phyloP scores from a whole-genome alignment of 2,888 invertebrate genomes.

The Sabatieria punctata region DNA sequence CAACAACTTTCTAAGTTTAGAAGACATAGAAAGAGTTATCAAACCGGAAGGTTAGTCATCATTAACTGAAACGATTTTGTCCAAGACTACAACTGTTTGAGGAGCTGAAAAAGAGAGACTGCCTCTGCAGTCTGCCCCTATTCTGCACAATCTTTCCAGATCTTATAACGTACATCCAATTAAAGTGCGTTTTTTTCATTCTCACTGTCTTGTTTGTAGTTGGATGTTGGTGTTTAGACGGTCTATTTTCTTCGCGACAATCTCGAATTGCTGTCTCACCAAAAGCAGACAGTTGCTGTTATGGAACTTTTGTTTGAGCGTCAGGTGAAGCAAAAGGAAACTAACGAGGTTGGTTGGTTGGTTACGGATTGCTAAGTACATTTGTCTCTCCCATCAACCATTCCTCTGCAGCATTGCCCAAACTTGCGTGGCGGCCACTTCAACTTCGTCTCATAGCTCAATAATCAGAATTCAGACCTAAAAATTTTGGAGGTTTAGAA shows the following conservation, averaged over 20 bases:
- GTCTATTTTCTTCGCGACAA: constrained; percentile 46
- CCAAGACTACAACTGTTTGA: constrained; percentile 10
- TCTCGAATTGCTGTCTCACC: constrained; percentile 53
- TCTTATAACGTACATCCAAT: constrained; percentile 43
- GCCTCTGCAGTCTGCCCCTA: constrained; percentile 50
- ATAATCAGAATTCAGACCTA: too few species aligned
- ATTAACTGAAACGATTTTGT: background rate
- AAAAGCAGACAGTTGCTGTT: constrained; percentile 54
- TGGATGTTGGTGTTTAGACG: constrained; percentile 32
- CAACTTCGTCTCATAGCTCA: too few species aligned
- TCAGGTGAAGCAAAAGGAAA: constrained; percentile 63
- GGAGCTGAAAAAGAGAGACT: constrained; percentile 59
- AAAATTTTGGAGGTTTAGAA: too few species aligned
- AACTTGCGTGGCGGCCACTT: too few species aligned
- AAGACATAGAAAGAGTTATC: constrained; percentile 65
- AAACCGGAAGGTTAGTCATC: constrained; percentile 41
- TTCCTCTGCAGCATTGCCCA: too few species aligned
- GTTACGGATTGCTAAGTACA: background rate
- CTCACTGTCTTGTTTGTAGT: too few species aligned
- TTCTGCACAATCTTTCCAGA: constrained; percentile 66
- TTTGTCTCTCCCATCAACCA: background rate
- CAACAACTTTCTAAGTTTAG: constrained; percentile 72
- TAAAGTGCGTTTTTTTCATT: constrained; percentile 28
- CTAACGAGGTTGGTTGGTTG: constrained; percentile 59
- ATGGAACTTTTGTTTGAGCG: constrained; percentile 64